A percentile compares a stretch with the other conserved stretches of the same genome.
phyloP scores from a whole-genome alignment of 2,888 invertebrate genomes.

The Melieria crassipennis region DNA sequence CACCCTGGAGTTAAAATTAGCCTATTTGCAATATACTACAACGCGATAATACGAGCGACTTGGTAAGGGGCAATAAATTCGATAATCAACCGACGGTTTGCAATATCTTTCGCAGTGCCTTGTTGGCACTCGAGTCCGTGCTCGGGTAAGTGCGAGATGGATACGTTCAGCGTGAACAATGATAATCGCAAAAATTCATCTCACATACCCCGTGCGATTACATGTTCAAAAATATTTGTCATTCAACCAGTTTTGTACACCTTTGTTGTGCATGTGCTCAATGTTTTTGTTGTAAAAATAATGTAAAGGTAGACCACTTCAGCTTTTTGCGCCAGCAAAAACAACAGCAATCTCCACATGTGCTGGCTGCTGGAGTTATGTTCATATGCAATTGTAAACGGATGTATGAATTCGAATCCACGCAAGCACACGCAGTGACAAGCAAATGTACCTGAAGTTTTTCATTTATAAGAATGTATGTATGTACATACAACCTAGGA shows the following conservation, averaged over 20 bases:
- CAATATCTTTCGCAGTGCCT: no score
- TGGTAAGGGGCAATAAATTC: no score
- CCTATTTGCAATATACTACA: neutral
- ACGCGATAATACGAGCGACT: no score
- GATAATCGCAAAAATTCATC: no score
- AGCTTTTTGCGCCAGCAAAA: constrained; percentile 31
- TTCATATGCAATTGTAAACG: no score
- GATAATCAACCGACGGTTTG: no score
- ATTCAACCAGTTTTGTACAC: neutral
- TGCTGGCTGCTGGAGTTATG: no score
- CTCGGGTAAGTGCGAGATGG: no score
- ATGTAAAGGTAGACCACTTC: constrained; percentile 38
- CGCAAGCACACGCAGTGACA: constrained; percentile 16
- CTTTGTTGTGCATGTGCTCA: neutral
- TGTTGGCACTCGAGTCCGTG: no score
- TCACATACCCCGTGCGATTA: neutral
- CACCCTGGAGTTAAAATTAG: constrained; percentile 1
- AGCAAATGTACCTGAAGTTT: neutral
- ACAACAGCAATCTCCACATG: constrained; percentile 13
- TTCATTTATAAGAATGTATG: neutral
- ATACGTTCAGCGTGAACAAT: no score
- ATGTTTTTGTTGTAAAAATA: constrained; percentile 2
- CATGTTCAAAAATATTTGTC: neutral
- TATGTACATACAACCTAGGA: neutral
- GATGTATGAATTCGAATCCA: neutral